Evolutionary conservation across 2,797 vertebrate genomes (phyloP).

Genomic region (Pipistrellus nathusii): DNA sequence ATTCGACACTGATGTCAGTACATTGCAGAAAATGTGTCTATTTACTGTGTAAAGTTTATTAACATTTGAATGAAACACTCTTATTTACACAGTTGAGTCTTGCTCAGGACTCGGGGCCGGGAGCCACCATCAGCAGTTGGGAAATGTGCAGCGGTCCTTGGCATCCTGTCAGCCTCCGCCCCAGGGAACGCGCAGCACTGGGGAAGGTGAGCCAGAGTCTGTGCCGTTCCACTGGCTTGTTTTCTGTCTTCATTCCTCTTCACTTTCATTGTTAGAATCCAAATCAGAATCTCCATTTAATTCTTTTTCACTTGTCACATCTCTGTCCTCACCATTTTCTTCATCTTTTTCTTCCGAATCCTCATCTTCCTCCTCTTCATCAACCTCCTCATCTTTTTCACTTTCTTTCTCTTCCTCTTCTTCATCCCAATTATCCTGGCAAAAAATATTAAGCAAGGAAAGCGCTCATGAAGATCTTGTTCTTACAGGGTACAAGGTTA

Average conservation of each 20-base stretch:
- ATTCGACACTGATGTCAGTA: conserved; percentile 81
- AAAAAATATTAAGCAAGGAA: conserved; percentile 48
- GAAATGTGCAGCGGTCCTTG: conserved; percentile 77
- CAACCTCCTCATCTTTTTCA: conserved; percentile 81
- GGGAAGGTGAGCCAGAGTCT: conserved; percentile 77
- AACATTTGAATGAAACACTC: conserved; percentile 81
- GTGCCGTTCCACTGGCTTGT: conserved; percentile 69
- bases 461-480: not conserved
- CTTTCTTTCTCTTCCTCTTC: conserved; percentile 89
- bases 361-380: conserved; percentile 82
- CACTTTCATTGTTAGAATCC: conserved; percentile 96
- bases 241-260: conserved; percentile 92
- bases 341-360: conserved; percentile 79
- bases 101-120: conserved; percentile 82
- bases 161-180: conserved; percentile 75
- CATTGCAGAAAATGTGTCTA: conserved; percentile 82
- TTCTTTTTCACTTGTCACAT: conserved; percentile 92
- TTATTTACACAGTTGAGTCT: conserved; percentile 85
- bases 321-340: conserved; percentile 86
- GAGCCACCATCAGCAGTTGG: conserved; percentile 80
- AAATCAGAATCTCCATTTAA: conserved; percentile 96
- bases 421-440: conserved; percentile 95
- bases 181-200: conserved; percentile 75
- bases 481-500: not conserved
- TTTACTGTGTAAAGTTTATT: conserved; percentile 85